Evolutionary conservation across 1,140 invertebrate genomes (phyloP).

Genomic region (Drosophila suzukii): DNA sequence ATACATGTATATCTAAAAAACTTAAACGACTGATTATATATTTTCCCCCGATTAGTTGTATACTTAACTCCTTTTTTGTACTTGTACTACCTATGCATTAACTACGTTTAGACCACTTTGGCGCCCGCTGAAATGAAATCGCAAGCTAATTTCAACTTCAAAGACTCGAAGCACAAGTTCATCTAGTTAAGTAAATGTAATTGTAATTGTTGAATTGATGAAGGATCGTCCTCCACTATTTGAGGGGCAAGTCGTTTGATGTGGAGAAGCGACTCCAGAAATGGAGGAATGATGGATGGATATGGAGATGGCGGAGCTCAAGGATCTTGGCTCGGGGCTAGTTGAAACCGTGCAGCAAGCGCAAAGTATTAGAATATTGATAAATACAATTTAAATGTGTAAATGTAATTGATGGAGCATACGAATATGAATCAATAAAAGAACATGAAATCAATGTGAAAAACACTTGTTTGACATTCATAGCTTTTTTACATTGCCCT

Average conservation of each 20-base stretch:
- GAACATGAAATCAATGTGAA: conserved; percentile 41
- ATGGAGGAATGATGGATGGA: background rate
- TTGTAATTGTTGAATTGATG: conserved; percentile 71
- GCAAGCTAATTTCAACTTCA: conserved; percentile 53
- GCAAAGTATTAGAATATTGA: conserved; percentile 73
- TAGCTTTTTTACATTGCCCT: background rate
- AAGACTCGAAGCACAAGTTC: conserved; percentile 80
- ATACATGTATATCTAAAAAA: conserved; percentile 70
- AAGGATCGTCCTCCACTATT: conserved; percentile 12
- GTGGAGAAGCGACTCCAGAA: background rate
- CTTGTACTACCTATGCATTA: conserved; percentile 46
- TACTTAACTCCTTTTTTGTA: conserved; percentile 42
- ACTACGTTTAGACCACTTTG: conserved; percentile 37
- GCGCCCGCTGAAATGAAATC: conserved; percentile 6
- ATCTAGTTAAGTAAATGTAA: conserved; percentile 68
- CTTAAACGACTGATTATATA: conserved; percentile 81
- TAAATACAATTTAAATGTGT: conserved; percentile 73
- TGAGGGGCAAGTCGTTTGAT: conserved; percentile 5
- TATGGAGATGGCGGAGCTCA: conserved; percentile 2
- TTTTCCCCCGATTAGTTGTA: conserved; percentile 63
- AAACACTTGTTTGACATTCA: background rate
- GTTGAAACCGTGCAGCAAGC: conserved; percentile 68
- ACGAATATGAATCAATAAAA: conserved; percentile 71
- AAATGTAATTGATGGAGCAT: conserved; percentile 73
- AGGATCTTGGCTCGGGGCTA: conserved; percentile 34